Percentiles rank a stretch among this genome's conserved stretches.
Evolutionary conservation across 2,113 vertebrate species (phyloP).

Genomic region (Psilopogon haemacephalus): DNA sequence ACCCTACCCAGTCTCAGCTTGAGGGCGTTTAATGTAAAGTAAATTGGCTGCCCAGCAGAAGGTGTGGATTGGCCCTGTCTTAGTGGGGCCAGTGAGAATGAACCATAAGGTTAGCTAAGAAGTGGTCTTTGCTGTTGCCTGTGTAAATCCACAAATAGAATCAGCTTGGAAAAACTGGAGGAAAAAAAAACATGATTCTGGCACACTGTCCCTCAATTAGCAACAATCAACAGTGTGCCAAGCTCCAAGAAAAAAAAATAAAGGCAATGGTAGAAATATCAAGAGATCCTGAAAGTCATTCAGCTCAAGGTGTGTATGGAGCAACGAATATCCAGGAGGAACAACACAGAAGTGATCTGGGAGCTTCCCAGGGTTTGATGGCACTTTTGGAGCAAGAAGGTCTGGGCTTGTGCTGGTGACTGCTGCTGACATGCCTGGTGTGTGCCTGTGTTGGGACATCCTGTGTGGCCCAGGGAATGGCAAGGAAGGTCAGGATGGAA

Average conservation of each 20-base stretch:
- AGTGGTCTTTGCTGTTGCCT: not conserved
- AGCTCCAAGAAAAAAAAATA: not conserved
- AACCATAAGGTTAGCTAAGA: not conserved
- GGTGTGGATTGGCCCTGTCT: not conserved
- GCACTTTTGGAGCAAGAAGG: not conserved
- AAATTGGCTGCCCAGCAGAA: not conserved
- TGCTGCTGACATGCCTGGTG: not conserved
- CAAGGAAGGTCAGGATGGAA: not conserved
- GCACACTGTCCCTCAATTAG: not conserved
- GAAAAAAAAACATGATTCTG: not conserved
- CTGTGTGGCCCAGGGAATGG: too few relatives aligned
- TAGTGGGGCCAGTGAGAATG: not conserved
- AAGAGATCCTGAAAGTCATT: not conserved
- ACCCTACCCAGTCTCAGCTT: too few relatives aligned
- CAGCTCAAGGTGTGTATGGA: not conserved
- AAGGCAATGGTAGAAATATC: not conserved
- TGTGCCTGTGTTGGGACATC: fast-evolving
- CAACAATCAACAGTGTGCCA: not conserved
- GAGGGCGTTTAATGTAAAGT: not conserved
- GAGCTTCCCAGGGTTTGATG: not conserved
- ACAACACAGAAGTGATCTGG: fast-evolving
- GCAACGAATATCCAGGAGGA: not conserved
- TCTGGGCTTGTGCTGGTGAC: not conserved
- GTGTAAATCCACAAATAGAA: not conserved
- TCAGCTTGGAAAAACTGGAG: not conserved